These are phyloP conservation scores for Cheilosia vulpina DNA, from an alignment of 2,888 invertebrate genomes.

Conservation along the genomic window DNA sequence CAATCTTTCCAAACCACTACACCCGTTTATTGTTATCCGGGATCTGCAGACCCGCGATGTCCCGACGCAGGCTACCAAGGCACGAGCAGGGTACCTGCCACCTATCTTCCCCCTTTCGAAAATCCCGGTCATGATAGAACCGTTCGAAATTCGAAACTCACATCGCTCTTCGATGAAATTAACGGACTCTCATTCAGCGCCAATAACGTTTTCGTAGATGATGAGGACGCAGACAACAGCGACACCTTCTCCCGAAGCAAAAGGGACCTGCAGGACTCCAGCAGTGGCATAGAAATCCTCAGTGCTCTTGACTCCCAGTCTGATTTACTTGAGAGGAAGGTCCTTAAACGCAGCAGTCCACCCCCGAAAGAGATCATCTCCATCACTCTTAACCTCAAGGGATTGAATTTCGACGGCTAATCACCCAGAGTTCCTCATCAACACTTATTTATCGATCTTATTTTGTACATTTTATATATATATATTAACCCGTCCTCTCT, in stretches of 20 bases:
- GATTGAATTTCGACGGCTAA: conserved; percentile 35
- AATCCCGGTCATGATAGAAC: conserved; percentile 79
- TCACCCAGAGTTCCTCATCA: conserved; percentile 38
- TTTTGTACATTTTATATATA: conserved; percentile 29
- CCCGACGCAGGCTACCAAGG: conserved; percentile 78
- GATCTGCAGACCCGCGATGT: conserved; percentile 82
- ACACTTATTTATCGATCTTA: conserved; percentile 20
- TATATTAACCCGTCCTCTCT: neutral
- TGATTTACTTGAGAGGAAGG: conserved; percentile 40
- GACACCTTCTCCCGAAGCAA: conserved; percentile 1
- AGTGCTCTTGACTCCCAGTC: conserved; percentile 20
- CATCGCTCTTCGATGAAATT: conserved; percentile 79
- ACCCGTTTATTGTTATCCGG: conserved; percentile 80
- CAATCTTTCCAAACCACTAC: conserved; percentile 65
- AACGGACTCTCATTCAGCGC: conserved; percentile 79
- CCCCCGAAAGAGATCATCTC: conserved; percentile 46
- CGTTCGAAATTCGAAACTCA: conserved; percentile 77
- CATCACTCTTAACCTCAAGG: conserved; percentile 46
- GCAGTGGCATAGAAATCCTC: conserved; percentile 3
- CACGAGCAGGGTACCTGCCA: conserved; percentile 79
- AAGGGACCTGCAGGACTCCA: neutral
- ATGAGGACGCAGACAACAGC: conserved; percentile 76
- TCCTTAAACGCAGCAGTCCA: conserved; percentile 42
- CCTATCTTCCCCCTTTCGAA: conserved; percentile 80
- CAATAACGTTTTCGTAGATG: conserved; percentile 78